Conservation (phyloP, 2,797 vertebrate species). For the Strix occidentalis region DNA sequence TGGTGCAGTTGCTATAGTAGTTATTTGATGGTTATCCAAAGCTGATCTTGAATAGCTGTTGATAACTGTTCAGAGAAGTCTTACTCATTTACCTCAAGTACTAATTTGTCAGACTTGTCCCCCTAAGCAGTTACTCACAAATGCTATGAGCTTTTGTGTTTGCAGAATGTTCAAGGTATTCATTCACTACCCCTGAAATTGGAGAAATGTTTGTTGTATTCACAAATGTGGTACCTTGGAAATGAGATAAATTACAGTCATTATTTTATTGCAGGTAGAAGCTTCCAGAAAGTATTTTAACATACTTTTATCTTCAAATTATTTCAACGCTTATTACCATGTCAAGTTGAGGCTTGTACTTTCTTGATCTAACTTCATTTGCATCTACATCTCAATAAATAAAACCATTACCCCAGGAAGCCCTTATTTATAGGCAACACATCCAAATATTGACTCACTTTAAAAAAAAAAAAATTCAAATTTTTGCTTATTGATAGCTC, state of each 20-base stretch:
- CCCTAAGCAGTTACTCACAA: neutral
- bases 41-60: neutral
- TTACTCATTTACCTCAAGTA: neutral
- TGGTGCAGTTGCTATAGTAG: neutral
- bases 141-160: neutral
- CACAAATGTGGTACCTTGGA: neutral
- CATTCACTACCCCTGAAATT: neutral
- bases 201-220: neutral
- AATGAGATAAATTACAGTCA: neutral
- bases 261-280: neutral
- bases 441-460: neutral
- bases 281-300: neutral
- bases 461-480: neutral
- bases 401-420: neutral
- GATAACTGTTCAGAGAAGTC: neutral
- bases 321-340: neutral
- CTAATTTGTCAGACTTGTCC: neutral
- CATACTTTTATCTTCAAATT: neutral
- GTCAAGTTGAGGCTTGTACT: neutral
- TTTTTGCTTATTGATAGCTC: neutral
- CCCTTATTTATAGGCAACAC: neutral
- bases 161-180: neutral
- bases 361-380: neutral
- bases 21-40: neutral
- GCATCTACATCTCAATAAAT: neutral